Conservation (phyloP, 2,888 invertebrate species). For the Gortyna flavago region DNA sequence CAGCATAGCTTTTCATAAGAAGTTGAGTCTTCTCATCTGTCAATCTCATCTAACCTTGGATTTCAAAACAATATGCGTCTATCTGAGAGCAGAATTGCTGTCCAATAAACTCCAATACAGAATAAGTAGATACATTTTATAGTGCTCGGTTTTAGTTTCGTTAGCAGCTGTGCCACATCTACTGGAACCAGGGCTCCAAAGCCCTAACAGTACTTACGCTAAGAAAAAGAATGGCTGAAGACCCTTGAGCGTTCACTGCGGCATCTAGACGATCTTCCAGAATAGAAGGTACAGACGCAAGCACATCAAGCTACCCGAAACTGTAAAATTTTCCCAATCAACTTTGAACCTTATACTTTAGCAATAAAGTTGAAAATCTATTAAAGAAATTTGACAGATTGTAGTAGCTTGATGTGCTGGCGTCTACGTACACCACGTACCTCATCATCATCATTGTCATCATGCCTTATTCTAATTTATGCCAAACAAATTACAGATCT, state of each 20-base stretch:
- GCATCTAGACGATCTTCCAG: neutral
- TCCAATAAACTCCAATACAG: neutral
- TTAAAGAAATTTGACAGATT: too few species aligned
- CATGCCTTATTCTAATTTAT: neutral
- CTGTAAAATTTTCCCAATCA: too few species aligned
- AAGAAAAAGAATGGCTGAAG: neutral
- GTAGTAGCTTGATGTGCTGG: too few species aligned
- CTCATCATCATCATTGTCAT: neutral
- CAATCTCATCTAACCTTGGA: too few species aligned
- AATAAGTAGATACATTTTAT: neutral
- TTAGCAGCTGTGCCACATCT: neutral
- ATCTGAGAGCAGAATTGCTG: too few species aligned
- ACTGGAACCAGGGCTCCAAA: neutral
- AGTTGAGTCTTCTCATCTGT: too few species aligned
- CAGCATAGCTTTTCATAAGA: too few species aligned
- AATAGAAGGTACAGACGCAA: neutral
- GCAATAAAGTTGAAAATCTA: too few species aligned
- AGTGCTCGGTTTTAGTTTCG: neutral
- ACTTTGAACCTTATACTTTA: too few species aligned
- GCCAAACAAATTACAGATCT: neutral
- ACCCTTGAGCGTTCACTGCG: neutral
- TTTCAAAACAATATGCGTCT: neutral
- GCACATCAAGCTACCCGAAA: too few species aligned
- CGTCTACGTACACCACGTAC: neutral
- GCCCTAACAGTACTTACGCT: neutral